Evolutionary conservation across 1,140 invertebrate species (phyloP).

Genomic region (Drosophila nigrodunni): DNA sequence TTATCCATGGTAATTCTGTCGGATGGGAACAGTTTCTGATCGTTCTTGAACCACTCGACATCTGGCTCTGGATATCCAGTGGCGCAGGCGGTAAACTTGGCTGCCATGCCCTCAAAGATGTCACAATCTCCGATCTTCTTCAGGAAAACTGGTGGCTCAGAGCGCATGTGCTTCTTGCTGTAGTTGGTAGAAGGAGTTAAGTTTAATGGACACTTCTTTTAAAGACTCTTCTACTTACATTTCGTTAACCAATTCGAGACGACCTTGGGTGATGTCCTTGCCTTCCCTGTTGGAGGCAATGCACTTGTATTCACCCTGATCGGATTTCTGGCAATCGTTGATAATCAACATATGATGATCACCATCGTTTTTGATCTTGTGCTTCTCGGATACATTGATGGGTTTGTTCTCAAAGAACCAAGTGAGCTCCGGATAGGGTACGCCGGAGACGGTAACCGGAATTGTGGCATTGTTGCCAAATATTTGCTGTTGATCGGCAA

Average conservation of each 20-base stretch:
- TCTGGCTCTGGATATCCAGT: conserved; percentile 94
- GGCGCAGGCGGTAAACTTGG: conserved; percentile 95
- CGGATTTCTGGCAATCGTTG: conserved; percentile 88
- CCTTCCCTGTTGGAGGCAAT: conserved; percentile 92
- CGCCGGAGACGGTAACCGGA: conserved; percentile 91
- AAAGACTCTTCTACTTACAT: conserved; percentile 87
- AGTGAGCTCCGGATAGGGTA: conserved; percentile 93
- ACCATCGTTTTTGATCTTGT: conserved; percentile 88
- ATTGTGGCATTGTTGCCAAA: conserved; percentile 92
- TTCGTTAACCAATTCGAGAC: conserved; percentile 91
- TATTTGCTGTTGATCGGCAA: conserved; percentile 93
- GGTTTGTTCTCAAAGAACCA: conserved; percentile 93
- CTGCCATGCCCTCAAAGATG: conserved; percentile 93
- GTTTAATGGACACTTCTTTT: neutral
- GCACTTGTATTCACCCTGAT: conserved; percentile 92
- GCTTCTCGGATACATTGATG: conserved; percentile 89
- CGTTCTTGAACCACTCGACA: conserved; percentile 93
- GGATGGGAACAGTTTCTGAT: conserved; percentile 90
- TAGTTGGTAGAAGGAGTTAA: neutral
- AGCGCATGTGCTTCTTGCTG: conserved; percentile 88
- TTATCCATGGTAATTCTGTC: conserved; percentile 93
- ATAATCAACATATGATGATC: conserved; percentile 92
- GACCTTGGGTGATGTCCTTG: conserved; percentile 90
- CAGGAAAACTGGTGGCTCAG: conserved; percentile 93
- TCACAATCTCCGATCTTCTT: conserved; percentile 96